Percentiles rank a stretch among this genome's conserved stretches.
Evolutionary conservation across 1,140 invertebrate species (phyloP).

Genomic region (Plodia interpunctella): DNA sequence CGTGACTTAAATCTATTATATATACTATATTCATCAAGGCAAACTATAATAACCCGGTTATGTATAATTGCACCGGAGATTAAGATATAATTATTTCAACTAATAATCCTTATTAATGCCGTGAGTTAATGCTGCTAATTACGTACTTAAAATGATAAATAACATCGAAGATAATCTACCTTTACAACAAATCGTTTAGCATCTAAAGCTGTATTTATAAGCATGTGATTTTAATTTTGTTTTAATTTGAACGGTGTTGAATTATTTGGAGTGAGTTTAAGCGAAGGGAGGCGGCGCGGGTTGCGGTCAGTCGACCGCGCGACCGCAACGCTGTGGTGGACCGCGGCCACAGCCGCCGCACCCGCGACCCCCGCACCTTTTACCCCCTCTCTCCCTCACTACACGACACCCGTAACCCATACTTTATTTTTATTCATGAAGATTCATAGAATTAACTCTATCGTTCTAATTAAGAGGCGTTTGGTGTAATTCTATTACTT

Average conservation of each 20-base stretch:
- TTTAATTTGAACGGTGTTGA: constrained; percentile 1
- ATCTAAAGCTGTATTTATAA: neutral
- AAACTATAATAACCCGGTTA: too few relatives aligned
- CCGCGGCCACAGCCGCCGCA: constrained; percentile 26
- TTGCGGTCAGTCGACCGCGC: constrained; percentile 30
- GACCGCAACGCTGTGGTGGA: constrained; percentile 33
- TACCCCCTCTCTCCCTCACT: neutral
- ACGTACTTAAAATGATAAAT: constrained; percentile 7
- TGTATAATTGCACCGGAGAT: too few relatives aligned
- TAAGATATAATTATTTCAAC: too few relatives aligned
- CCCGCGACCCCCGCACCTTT: constrained; percentile 20
- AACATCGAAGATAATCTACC: neutral
- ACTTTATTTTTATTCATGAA: constrained; percentile 36
- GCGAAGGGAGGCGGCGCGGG: constrained; percentile 19
- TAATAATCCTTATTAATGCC: too few relatives aligned
- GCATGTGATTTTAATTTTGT: neutral
- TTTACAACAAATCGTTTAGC: neutral
- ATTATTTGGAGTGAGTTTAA: constrained; percentile 6
- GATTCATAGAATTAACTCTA: constrained; percentile 7
- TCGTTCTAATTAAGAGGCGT: neutral
- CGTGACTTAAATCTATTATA: neutral
- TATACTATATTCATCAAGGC: too few relatives aligned
- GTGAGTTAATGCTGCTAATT: neutral
- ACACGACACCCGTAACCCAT: constrained; percentile 33
- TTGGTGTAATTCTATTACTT: too few relatives aligned